phyloP scores from a whole-genome alignment of 2,888 invertebrate species.

The Ametastegia equiseti region DNA sequence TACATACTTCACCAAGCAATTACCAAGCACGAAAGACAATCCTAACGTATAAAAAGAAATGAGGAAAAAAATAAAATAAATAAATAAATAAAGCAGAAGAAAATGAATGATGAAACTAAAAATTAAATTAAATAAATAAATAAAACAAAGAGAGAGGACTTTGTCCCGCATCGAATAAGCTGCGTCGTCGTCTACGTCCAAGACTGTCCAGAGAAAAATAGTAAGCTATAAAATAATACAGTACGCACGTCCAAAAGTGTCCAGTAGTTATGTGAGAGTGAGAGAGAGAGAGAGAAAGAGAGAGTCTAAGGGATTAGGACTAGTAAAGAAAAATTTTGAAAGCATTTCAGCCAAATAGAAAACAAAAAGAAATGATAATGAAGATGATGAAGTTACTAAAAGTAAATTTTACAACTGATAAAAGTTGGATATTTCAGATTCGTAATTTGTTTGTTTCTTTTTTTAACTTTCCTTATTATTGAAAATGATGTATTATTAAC shows the following conservation, averaged over 20 bases:
- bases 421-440: background rate
- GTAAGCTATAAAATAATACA: conserved; percentile 62
- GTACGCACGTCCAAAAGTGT: conserved; percentile 68
- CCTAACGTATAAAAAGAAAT: conserved; percentile 21
- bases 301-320: conserved; percentile 62
- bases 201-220: conserved; percentile 56
- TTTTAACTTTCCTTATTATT: conserved; percentile 22
- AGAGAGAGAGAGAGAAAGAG: too few relatives aligned
- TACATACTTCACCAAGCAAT: conserved; percentile 42
- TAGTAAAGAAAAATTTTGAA: conserved; percentile 22
- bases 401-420: background rate
- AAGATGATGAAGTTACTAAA: background rate
- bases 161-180: conserved; percentile 51
- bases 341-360: conserved; percentile 45
- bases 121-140: background rate
- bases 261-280: conserved; percentile 55
- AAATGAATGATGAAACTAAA: background rate
- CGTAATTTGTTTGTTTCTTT: too few relatives aligned
- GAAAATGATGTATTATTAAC: background rate
- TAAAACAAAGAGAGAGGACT: conserved; percentile 34
- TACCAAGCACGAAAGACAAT: conserved; percentile 45
- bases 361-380: background rate
- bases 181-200: conserved; percentile 61
- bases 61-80: too few relatives aligned
- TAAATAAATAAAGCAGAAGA: background rate